phyloP scores from a whole-genome alignment of 2,797 vertebrate genomes.

The Centroberyx gerrardi region DNA sequence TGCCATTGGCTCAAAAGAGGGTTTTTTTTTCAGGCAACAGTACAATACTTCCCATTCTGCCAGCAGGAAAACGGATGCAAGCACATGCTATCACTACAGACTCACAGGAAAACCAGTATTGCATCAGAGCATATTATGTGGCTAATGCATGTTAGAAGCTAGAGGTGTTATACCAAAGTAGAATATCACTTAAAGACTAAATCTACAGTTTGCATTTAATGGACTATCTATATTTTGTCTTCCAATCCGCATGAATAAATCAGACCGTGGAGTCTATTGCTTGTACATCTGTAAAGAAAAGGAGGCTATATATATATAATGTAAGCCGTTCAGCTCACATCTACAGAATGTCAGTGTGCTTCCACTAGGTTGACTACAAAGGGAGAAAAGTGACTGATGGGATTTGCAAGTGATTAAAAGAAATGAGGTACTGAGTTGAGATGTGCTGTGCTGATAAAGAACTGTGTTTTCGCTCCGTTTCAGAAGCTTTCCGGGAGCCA shows the following conservation, averaged over 20 bases:
- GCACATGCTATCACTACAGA: not conserved
- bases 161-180: conserved; percentile 11
- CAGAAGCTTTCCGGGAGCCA: conserved; percentile 97
- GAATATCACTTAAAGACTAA: conserved; percentile 33
- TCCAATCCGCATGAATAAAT: conserved; percentile 73
- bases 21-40: conserved; percentile 16
- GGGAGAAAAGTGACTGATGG: not conserved
- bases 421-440: conserved; percentile 22
- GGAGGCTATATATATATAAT: conserved; percentile 34
- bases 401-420: conserved; percentile 5
- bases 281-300: conserved; percentile 39
- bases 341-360: conserved; percentile 30
- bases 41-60: conserved; percentile 56
- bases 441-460: conserved; percentile 20
- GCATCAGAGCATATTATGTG: conserved; percentile 15
- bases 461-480: conserved; percentile 51
- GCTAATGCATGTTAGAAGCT: not conserved
- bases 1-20: conserved; percentile 33
- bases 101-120: not conserved
- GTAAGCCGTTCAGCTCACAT: conserved; percentile 29
- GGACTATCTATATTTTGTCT: conserved; percentile 42
- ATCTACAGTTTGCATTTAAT: conserved; percentile 48
- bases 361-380: conserved; percentile 24
- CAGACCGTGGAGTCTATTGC: conserved; percentile 69
- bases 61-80: not conserved